Evolutionary conservation across 92 coral and sea anemone genomes (phyloP).

Genomic region (Palythoa grandis): DNA sequence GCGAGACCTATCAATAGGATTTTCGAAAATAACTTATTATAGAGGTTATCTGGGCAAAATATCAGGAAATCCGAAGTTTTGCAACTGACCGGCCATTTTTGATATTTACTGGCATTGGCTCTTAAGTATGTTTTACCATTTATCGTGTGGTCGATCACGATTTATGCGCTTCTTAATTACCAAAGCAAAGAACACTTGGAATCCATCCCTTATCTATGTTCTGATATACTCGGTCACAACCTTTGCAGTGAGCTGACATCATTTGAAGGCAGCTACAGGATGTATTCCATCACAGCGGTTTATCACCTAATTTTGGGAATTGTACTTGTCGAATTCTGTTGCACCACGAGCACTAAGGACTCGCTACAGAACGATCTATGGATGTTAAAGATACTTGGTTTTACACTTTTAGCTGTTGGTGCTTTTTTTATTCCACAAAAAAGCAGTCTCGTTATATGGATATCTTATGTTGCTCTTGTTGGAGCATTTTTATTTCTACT

Average conservation of each 20-base stretch:
- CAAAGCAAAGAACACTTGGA: constrained; percentile 38
- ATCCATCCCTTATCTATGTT: constrained; percentile 36
- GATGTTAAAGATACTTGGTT: constrained; percentile 35
- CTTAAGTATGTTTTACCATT: constrained; percentile 24
- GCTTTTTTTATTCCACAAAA: constrained; percentile 53
- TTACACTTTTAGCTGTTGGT: constrained; percentile 1
- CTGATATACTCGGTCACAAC: constrained; percentile 21
- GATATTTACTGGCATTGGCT: too few relatives aligned
- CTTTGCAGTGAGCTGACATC: constrained; percentile 39
- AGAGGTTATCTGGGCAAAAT: too few relatives aligned
- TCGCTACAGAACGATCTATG: constrained; percentile 52
- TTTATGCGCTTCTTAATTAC: constrained; percentile 13
- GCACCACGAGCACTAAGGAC: constrained; percentile 23
- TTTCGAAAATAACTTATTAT: too few relatives aligned
- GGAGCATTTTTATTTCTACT: constrained; percentile 49
- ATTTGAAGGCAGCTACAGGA: constrained; percentile 48
- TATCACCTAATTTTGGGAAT: constrained; percentile 47
- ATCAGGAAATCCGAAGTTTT: too few relatives aligned
- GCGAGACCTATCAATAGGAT: too few relatives aligned
- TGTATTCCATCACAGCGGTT: constrained; percentile 36
- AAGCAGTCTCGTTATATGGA: constrained; percentile 40
- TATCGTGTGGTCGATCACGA: constrained; percentile 39
- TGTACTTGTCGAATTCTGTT: constrained; percentile 21
- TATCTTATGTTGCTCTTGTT: constrained; percentile 37
- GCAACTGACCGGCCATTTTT: too few relatives aligned